Base-by-base conservation (phyloP, 2,888 invertebrate species). In the Plagodis pulveraria region DNA sequence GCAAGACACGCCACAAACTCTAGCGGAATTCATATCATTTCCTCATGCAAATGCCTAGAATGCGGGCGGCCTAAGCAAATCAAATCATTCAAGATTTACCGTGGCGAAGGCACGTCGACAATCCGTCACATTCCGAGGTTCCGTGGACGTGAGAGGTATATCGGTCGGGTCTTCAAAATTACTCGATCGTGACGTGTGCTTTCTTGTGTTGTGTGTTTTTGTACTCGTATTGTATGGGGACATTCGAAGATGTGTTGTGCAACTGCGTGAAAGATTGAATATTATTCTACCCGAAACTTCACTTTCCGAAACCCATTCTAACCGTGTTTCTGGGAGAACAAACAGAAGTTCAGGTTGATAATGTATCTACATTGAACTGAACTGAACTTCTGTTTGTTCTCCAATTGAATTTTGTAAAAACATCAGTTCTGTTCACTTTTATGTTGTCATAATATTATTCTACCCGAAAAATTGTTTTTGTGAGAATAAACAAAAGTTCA, bases 151-250 rank as follows among this genome's bases (percentile, higher is more conserved):
- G 56, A 56, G 56, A 56, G 56, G n/a, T 34, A 44, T 32, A 73
- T 69, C 70, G 62, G 58, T 55, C 60, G 72, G 74, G 76, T 80
- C 83, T 76, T 77, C 71, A 71, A 83, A 84, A 84, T 82, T 73
- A 76, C 74, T 69, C 69, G 73, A 69, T 83, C 85, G 85, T 86
- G 84, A 84, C 82, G 76, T 71, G 70, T 70, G 70, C 70, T 76
- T 74, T 74, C 74, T 78, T 76, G 77, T 78, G 68, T 72, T n/a
- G n/a, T n/a, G n/a, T n/a, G n/a, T n/a, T n/a, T n/a, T n/a, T n/a
- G n/a, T n/a, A n/a, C n/a, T n/a, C n/a, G 68, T 67, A 66, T 50
- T 51, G 52, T 58, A 42, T 58, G 40, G 34, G 32, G 32, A 47
- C 45, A 53, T 43, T 58, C 11, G 50, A 58, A 54, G 53, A 58